Base-by-base conservation (phyloP, 2,888 invertebrate genomes). In the Azorinus chamasolen region DNA sequence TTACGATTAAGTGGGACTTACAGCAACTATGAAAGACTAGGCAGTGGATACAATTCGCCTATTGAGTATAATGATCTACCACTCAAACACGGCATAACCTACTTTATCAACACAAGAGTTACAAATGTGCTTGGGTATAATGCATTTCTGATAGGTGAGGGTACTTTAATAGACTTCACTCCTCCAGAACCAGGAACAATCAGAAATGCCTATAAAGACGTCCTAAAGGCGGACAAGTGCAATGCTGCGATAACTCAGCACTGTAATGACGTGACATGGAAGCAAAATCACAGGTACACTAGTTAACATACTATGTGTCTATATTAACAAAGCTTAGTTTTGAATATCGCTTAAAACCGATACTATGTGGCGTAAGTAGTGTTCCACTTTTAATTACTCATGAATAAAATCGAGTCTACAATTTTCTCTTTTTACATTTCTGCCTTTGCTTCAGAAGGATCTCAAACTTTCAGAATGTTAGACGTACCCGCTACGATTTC, bases 121-220 rank as follows among this genome's bases (percentile, higher is more conserved):
- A 78, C 59, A 0, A 88, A 88, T 61, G 48, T 59, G 4, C 72
- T 88, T 1, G 85, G 84, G 1, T 88, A 88, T 55, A 68, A 63
- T 20, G 76, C 78, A 10, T 76, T 71, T 51, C 43, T 86, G 16
- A 41, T 82, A 14, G 84, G 87, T 0, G 46, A 64, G 37, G 87
- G 86, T 4, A 88, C 86, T 0, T 78, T 85, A 65, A 76, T 81
- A 2, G 88, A 88, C 46, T 84, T 85, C 46, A 87, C 86, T 0
- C 83, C 86, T n/a, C 88, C 88, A 8, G 84, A 83, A 54, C 84
- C 88, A 8, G 88, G 87, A 2, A 59, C 55, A 24, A 53, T 87
- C 2, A 78, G 71, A 1, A 77, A 81, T 24, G 57, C 63, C 0
- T 41, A 43, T 1, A 37, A 53, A 8, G 87, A 87, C 39, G 53